Evolutionary conservation across 2,888 invertebrate genomes (phyloP), one percentile per base, ranked within the genome.

Genomic region (Drosophila borealis): DNA sequence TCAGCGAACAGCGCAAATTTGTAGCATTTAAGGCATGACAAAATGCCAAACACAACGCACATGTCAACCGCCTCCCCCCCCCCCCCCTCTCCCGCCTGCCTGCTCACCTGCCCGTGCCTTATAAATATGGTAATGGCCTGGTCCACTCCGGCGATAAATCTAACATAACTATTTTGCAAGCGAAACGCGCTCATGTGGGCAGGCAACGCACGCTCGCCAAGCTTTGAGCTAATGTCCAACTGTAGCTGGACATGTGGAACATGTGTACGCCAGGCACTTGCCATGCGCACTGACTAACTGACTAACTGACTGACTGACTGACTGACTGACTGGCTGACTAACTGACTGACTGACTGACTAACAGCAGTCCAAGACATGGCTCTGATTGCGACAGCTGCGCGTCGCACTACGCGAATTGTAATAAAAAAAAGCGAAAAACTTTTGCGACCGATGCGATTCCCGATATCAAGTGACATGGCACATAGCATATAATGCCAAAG

Each of bases 201-300:
- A 71, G 29, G 86, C 71, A 64, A 45, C 61, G 33, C 54, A 50
- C 49, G 65, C 70, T 64, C 74, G 65, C 66, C 65, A 64, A 33
- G 29, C 17, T 37, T 45, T 4, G 45, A 45, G 55, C 55, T 29
- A 55, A 55, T 45, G 55, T 49, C 29, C 41, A 39, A 56, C 62
- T 48, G 51, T 42, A 77, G 62, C 78, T 82, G 80, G 53, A 49
- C 64, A 61, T 65, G 61, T 68, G 71, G 65, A 78, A 80, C 83
- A 82, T 84, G 84, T 86, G 87, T 86, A 68, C 70, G 80, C 73
- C 78, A 80, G 79, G 88, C 84, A 86, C 87, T 85, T 88, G 87
- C 89, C 74, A 77, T 74, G 73, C 70, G 50, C 70, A 86, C 48
- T 75, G 81, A 78, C 80, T 74, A 75, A 65, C 59, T 66, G 49